phyloP scores from a whole-genome alignment of 2,113 vertebrate species.

The Indri indri region DNA sequence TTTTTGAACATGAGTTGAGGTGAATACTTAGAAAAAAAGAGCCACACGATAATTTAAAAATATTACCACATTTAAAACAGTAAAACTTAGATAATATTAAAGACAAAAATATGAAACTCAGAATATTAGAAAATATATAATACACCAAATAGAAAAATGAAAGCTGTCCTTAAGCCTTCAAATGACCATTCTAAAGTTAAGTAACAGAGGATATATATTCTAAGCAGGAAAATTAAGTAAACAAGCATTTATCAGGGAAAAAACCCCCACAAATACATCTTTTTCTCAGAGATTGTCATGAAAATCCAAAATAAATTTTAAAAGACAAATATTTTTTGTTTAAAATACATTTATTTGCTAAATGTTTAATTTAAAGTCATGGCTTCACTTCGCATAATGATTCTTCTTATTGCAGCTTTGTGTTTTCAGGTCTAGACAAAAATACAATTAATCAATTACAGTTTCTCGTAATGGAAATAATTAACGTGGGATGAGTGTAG shows the following conservation, averaged over 20 bases:
- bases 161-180: neutral
- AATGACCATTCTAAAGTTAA: neutral
- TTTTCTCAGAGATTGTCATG: neutral
- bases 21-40: neutral
- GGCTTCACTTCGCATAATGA: too few relatives aligned
- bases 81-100: neutral
- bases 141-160: neutral
- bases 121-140: neutral
- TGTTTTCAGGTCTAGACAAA: too few relatives aligned
- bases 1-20: neutral
- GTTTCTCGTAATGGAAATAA: too few relatives aligned
- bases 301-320: neutral
- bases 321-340: neutral
- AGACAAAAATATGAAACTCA: neutral
- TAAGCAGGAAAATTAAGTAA: neutral
- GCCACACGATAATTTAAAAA: neutral
- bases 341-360: neutral
- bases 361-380: neutral
- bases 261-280: neutral
- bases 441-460: too few relatives aligned
- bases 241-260: neutral
- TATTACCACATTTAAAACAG: neutral
- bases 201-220: neutral
- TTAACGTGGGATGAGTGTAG: too few relatives aligned
- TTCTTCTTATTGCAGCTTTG: too few relatives aligned